Base-by-base conservation (phyloP, 1,140 invertebrate genomes). In the Bombus turneri region DNA sequence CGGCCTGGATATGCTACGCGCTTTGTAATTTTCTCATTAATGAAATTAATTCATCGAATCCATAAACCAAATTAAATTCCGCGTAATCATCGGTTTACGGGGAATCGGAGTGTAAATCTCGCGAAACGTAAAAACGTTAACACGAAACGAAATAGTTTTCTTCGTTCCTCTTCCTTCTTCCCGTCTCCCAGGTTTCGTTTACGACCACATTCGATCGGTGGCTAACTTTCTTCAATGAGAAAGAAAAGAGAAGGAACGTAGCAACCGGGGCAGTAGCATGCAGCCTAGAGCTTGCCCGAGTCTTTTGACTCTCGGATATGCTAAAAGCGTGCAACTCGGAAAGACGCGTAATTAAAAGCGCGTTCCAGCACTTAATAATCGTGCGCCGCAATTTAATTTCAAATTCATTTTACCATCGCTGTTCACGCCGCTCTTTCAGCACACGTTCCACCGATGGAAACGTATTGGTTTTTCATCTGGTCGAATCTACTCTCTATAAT, bases 261-360 rank as follows among this genome's bases (percentile, higher is more conserved):
- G 43, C 15, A 64, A 85, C 28, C 31, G 34, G 41, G 53, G n/a
- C 74, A 41, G 43, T 22, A 59, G 47, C 22, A 9, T 22, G 53
- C 9, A 6, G 69, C 0, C 0, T 15, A 62, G 8, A 18, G 53
- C 13, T 39, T 4, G 47, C n/a, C 2, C 22, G 37, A n/a, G 28
- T 69, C 43, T 75, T 85, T 85, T 80, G 76, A 80, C 47, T 43
- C 53, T 12, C 15, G 77, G 57, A 34, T 47, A 81, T 53, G 77
- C 47, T 59, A 53, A 71, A 87, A 80, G 73, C 31, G 47, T 22
- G 64, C 66, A 64, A 57, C 34, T 34, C 4, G 68, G 57, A 80
- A 80, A 85, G 83, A 72, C 82, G 72, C 66, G 84, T 81, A 90
- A 88, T 90, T 89, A 90, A 90, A 90, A 84, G 73, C 87, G 69